Base-by-base conservation (phyloP, 2,113 vertebrate species). In the Catharus bicknelli region DNA sequence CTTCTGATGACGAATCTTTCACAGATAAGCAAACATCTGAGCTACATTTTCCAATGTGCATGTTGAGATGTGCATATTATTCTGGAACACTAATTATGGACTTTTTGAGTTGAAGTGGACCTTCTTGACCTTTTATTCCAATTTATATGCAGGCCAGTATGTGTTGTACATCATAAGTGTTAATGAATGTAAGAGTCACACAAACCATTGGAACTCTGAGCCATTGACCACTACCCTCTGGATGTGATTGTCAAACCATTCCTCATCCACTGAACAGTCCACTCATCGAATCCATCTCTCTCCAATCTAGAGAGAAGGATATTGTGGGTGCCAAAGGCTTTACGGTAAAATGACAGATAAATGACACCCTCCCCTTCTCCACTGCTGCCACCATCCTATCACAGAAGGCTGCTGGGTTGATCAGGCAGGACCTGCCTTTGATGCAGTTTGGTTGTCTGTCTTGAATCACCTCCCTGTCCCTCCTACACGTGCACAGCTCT, bases 221-320 rank as follows among this genome's bases (percentile, higher is more conserved):
- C 17, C 16, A 2, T 23, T 40, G 15, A 32, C 38, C 48, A 9
- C 27, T 11, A 14, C 11, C 16, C 21, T 53, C 13, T 47, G 48
- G n/a, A 47, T 27, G 3, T 9, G 22, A 55, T 27, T 32, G n/a
- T 40, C 11, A 2, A 27, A 74, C n/a, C 48, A 7, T n/a, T 83
- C 18, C 50, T 40, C 23, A 29, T 57, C 42, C 81, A 74, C 42
- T 0, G 0, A 29, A 10, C 17, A 17, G 7, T 47, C 9, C 18
- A 38, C 29, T 11, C 27, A 38, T 11, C 9, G 5, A 45, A 54
- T 47, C 27, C 38, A 26, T 38, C 38, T 38, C 38, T 38, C 38
- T 38, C 38, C 38, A 38, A 38, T 38, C 38, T 11, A 38, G 38
- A 38, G 38, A 27, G 40, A 54, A 72, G 7, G 42, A 23, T 64